These are phyloP conservation scores for Alsophila aescularia DNA, from an alignment of 2,888 invertebrate species.

Conservation along the genomic window DNA sequence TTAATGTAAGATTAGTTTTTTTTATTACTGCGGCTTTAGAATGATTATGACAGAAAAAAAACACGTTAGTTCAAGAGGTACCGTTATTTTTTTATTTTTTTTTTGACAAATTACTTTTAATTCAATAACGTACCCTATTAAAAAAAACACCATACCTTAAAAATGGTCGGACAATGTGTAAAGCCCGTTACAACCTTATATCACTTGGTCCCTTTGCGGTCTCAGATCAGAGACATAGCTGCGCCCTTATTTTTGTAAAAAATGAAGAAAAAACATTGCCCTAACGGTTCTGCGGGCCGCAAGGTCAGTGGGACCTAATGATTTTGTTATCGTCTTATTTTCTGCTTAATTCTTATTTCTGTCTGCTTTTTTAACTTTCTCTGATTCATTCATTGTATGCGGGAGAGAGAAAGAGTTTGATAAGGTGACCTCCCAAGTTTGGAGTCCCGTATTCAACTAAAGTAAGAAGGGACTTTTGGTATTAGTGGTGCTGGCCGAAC, in stretches of 20 bases:
- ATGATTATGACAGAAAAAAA: too few relatives aligned
- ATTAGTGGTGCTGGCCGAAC: too few relatives aligned
- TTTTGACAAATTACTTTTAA: too few relatives aligned
- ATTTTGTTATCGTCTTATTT: constrained; percentile 61
- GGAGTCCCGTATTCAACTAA: not conserved
- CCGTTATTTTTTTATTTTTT: too few relatives aligned
- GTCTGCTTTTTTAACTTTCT: constrained; percentile 34
- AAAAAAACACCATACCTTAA: not conserved
- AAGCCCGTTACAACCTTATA: constrained; percentile 53
- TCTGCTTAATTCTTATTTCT: constrained; percentile 28
- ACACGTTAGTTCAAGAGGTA: too few relatives aligned
- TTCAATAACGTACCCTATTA: not conserved
- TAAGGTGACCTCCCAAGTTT: constrained; percentile 5
- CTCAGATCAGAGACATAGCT: constrained; percentile 78
- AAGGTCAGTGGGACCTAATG: constrained; percentile 72
- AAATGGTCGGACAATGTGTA: constrained; percentile 41
- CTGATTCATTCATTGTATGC: constrained; percentile 33
- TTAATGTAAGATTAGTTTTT: too few relatives aligned
- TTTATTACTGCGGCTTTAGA: too few relatives aligned
- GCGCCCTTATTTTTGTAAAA: constrained; percentile 64
- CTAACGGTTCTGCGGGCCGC: constrained; percentile 67
- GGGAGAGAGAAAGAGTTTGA: constrained; percentile 16
- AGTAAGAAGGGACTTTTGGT: not conserved
- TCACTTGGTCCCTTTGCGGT: constrained; percentile 74
- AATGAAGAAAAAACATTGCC: constrained; percentile 51